Evolutionary conservation across 2,113 vertebrate species (phyloP).

Genomic region (Rhegmatorhina hoffmannsi): DNA sequence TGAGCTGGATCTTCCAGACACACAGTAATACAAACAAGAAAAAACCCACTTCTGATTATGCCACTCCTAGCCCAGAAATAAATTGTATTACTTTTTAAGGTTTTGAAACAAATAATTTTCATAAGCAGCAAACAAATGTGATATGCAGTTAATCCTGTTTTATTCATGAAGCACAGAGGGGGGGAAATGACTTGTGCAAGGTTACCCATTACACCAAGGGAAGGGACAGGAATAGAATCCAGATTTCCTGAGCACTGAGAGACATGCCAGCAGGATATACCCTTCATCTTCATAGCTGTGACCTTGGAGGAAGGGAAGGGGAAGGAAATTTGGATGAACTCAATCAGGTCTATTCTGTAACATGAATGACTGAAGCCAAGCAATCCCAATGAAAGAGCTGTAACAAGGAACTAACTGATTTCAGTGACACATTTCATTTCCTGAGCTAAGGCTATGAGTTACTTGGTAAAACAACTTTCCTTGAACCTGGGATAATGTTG

Average conservation of each 20-base stretch:
- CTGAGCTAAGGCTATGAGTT: neutral
- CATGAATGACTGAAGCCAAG: neutral
- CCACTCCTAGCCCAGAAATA: neutral
- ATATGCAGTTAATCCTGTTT: neutral
- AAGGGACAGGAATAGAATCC: conserved; percentile 34
- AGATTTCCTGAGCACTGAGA: conserved; percentile 33
- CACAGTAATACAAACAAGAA: neutral
- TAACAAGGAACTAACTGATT: neutral
- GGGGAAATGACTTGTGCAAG: neutral
- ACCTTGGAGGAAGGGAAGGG: conserved; percentile 19
- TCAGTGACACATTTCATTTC: neutral
- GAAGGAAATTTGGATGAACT: neutral
- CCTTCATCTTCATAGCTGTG: neutral
- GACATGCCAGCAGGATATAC: conserved; percentile 20
- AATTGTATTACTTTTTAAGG: neutral
- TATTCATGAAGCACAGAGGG: neutral
- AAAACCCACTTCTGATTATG: neutral
- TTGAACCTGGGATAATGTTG: neutral
- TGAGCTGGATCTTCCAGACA: neutral
- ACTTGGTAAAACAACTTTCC: neutral
- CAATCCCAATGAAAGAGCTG: neutral
- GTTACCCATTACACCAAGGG: neutral
- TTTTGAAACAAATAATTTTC: neutral
- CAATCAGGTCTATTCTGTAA: neutral
- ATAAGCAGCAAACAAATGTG: neutral